Base-by-base conservation (phyloP, 2,797 vertebrate species). In the Phoeniculus purpureus region DNA sequence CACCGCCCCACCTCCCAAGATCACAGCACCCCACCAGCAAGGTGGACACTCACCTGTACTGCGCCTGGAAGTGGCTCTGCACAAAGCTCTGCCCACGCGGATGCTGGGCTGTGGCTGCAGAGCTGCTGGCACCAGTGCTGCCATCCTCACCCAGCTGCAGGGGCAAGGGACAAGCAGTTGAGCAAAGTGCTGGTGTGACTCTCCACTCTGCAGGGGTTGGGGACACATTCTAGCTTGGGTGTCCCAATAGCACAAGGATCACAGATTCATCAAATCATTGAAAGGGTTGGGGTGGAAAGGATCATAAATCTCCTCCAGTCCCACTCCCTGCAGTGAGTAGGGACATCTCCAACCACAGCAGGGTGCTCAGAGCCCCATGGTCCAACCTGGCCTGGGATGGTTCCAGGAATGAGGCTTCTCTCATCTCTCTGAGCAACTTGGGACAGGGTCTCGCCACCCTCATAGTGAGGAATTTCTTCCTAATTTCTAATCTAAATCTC, bases 61-160 rank as follows among this genome's bases (percentile, higher is more conserved):
- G 99, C 4, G 99, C 99, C 97, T 99, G 99, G 95, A 99, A 99
- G 96, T 99, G 98, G 91, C 98, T 99, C 93, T 99, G 98, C 67
- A 99, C 99, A 27, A 99, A 99, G 95, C 99, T 99, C 92, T 98
- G 98, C 27, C 97, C 97, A 15, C 64, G 88, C 34, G 97, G 92
- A 16, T 83, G 93, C 40, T 47, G 95, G 48, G 80, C 4, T 10
- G 98, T 93, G 1, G 96, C 93, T 6, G 93, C 88, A 19, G 94
- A 54, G 87, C 89, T 93, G 81, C 95, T 87, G 20, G 94, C 92
- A 77, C 89, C 70, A 2, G 96, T 76, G 34, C 92, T 87, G 43
- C 96, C 95, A 1, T 98, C 98, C 60, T 74, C 90, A 52, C 92
- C 90, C 13, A 89, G 96, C 98, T 99, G 96, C 17, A 81, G 96